Evolutionary conservation across 2,797 vertebrate genomes (phyloP).

Genomic region (Mycteria americana): DNA sequence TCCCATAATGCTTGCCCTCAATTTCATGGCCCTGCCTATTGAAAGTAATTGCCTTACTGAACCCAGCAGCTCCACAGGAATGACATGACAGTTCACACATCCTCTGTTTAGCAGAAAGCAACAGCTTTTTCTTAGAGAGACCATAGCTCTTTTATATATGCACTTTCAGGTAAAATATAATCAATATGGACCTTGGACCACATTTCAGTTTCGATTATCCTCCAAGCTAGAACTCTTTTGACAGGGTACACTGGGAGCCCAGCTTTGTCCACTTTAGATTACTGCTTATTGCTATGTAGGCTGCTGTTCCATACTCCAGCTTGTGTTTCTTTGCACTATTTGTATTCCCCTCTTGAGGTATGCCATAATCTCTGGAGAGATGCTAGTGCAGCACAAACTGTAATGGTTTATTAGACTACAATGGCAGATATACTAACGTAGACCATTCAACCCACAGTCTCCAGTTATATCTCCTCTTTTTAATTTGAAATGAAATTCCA

Average conservation of each 20-base stretch:
- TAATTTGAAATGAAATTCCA: background rate
- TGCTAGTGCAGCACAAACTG: background rate
- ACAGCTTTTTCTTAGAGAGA: background rate
- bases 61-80: background rate
- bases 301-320: background rate
- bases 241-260: background rate
- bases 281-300: background rate
- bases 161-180: background rate
- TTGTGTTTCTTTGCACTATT: background rate
- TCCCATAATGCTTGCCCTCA: background rate
- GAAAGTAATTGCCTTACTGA: background rate
- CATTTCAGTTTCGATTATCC: background rate
- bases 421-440: background rate
- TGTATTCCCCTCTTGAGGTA: background rate
- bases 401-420: background rate
- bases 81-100: background rate
- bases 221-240: background rate
- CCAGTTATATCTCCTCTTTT: background rate
- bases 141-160: background rate
- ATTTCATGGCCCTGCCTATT: background rate
- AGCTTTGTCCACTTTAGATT: background rate
- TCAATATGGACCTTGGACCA: background rate
- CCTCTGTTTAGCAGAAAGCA: background rate
- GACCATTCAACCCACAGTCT: background rate
- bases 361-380: background rate